Evolutionary conservation across 2,888 invertebrate genomes (phyloP), one percentile per base, ranked within the genome.

Genomic region (Gnatocerus cornutus): DNA sequence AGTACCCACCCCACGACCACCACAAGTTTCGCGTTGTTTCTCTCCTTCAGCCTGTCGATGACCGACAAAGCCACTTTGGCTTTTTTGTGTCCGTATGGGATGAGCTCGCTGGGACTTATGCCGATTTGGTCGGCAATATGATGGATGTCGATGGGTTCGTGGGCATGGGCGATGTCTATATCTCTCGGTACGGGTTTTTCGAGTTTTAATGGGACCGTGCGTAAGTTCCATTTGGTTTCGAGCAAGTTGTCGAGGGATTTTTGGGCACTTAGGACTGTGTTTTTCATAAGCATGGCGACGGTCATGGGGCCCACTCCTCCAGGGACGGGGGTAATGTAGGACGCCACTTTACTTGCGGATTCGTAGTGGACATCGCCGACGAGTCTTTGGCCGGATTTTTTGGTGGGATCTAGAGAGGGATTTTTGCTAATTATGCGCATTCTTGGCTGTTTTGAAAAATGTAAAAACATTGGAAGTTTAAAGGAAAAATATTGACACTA

Each of bases 261-360:
- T 76, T 90, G 86, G 6, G 97, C 97, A 56, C 96, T 92, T 73
- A 92, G 88, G 33, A 97, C 93, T 0, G 98, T 98, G 86, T 99
- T 99, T 78, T 91, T 90, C 95, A 98, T 96, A 30, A 97, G 86
- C 97, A 98, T 98, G 13, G 98, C 97, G 73, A 98, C 99, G 0
- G 99, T 99, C 98, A 99, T 98, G 10, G 99, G 99, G 0, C 99
- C 99, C 69, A 99, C 99, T 71, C 99, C 99, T 64, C 95, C 95
- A 8, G 97, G 96, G 55, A 98, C 98, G 3, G 98, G 98, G 16
- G 98, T 98, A 79, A 98, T 94, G 85, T 90, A 92, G 0, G 94
- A 91, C 10, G 98, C 98, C 71, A 94, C 91, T 76, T 89, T 84
- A 74, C 88, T 87, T 3, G 93, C 98, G 82, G 93, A 94, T 13